These are phyloP conservation scores for Mactra quadrangularis DNA, from an alignment of 1,140 invertebrate genomes.

Conservation along the genomic window DNA sequence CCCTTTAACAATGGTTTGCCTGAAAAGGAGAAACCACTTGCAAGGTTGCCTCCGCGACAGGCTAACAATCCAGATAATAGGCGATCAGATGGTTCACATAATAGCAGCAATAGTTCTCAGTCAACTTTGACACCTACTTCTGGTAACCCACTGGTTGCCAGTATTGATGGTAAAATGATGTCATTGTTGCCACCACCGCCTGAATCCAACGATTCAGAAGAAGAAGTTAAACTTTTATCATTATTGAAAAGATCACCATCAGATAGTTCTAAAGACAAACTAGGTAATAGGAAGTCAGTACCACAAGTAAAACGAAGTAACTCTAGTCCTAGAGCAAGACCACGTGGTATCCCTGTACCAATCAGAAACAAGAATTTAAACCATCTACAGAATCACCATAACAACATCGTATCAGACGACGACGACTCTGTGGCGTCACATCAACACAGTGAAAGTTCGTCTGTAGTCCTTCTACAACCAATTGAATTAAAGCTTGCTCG, in stretches of 20 bases:
- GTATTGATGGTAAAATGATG: constrained; percentile 80
- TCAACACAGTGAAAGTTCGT: constrained; percentile 78
- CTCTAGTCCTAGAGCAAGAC: constrained; percentile 64
- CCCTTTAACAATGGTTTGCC: background rate
- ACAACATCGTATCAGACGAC: constrained; percentile 69
- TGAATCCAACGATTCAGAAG: constrained; percentile 23
- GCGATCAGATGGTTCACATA: constrained; percentile 70
- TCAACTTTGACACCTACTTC: constrained; percentile 77
- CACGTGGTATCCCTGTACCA: constrained; percentile 45
- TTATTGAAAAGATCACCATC: constrained; percentile 59
- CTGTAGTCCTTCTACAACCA: constrained; percentile 77
- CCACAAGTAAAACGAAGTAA: constrained; percentile 66
- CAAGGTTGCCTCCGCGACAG: constrained; percentile 61
- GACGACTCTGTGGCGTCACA: constrained; percentile 77
- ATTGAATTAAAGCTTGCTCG: constrained; percentile 76
- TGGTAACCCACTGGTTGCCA: constrained; percentile 71
- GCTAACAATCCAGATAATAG: constrained; percentile 58
- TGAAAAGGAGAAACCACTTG: constrained; percentile 37
- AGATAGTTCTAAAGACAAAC: constrained; percentile 58
- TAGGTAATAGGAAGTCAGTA: constrained; percentile 59
- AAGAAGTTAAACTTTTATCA: constrained; percentile 33
- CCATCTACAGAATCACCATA: constrained; percentile 4
- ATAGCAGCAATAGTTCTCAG: constrained; percentile 74
- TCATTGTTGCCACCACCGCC: constrained; percentile 69
- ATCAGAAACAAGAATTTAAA: constrained; percentile 17